Percentiles rank a stretch among this genome's conserved stretches.
Evolutionary conservation across 1,140 invertebrate genomes (phyloP).

Genomic region (Zaprionus tsacasi): DNA sequence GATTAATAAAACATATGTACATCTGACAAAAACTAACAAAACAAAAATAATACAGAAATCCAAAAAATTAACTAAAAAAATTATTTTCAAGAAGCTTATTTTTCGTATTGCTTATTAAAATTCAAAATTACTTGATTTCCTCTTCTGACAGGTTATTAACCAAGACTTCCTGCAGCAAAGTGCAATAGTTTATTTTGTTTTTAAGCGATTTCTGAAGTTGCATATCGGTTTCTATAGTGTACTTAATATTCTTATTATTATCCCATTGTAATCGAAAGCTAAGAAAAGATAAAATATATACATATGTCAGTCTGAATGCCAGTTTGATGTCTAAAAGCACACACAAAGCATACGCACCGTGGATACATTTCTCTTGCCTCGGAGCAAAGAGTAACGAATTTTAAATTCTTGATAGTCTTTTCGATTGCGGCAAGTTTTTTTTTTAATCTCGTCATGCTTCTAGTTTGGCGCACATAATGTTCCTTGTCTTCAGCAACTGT

Average conservation of each 20-base stretch:
- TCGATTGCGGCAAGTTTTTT: constrained; percentile 62
- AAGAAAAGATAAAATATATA: not conserved
- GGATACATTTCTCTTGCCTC: constrained; percentile 69
- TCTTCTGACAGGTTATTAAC: constrained; percentile 70
- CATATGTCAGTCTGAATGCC: not conserved
- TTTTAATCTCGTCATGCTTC: constrained; percentile 69
- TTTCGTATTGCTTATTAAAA: too few relatives aligned
- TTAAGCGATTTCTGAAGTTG: constrained; percentile 47
- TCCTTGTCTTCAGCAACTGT: constrained; percentile 17
- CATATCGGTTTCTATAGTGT: constrained; percentile 46
- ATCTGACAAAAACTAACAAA: not conserved
- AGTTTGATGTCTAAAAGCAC: not conserved
- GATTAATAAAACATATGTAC: not conserved
- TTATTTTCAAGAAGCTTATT: too few relatives aligned
- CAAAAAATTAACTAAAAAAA: too few relatives aligned
- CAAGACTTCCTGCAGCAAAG: constrained; percentile 51
- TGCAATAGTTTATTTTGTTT: constrained; percentile 60
- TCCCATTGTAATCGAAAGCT: constrained; percentile 71
- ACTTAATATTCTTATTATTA: constrained; percentile 61
- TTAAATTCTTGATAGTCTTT: constrained; percentile 69
- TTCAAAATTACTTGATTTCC: constrained; percentile 56
- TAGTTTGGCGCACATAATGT: constrained; percentile 71
- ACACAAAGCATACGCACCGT: constrained; percentile 4
- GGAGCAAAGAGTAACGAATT: constrained; percentile 71
- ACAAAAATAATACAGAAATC: not conserved